phyloP scores from a whole-genome alignment of 2,113 vertebrate genomes.

The Anguilla rostrata region DNA sequence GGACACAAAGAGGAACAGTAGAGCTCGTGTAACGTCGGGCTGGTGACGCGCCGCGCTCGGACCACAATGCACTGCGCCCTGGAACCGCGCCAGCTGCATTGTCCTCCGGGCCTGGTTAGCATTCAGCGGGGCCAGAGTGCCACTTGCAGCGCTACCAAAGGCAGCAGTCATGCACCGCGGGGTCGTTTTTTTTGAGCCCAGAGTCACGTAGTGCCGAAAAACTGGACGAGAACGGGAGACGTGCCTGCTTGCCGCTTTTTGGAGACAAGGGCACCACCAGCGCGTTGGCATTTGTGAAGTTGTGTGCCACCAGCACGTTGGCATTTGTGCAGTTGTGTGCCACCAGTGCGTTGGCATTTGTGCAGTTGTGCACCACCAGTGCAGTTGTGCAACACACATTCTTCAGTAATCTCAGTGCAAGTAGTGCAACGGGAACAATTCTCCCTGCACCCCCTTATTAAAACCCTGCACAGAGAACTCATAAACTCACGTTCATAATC shows the following conservation, averaged over 20 bases:
- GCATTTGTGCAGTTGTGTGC: too few relatives aligned
- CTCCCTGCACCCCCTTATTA: not conserved
- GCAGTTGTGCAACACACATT: not conserved
- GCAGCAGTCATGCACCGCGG: not conserved
- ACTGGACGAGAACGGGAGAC: not conserved
- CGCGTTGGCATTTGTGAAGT: too few relatives aligned
- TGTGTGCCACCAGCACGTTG: too few relatives aligned
- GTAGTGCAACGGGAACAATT: not conserved
- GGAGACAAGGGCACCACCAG: too few relatives aligned
- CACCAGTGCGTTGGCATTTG: not conserved
- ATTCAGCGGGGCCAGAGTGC: slow-evolving; percentile 16
- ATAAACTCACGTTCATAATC: too few relatives aligned
- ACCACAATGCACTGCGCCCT: slow-evolving; percentile 36
- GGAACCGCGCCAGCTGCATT: slow-evolving; percentile 40
- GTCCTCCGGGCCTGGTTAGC: slow-evolving; percentile 47
- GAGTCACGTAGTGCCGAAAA: not conserved
- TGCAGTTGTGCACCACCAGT: not conserved
- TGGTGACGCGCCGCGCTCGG: slow-evolving; percentile 33
- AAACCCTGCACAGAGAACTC: not conserved
- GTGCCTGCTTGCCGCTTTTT: too few relatives aligned
- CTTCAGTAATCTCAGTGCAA: not conserved
- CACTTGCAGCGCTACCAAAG: not conserved
- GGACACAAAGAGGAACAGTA: slow-evolving; percentile 14
- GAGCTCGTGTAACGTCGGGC: slow-evolving; percentile 12
- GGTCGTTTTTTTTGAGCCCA: not conserved